Base-by-base conservation (phyloP, 2,888 invertebrate species). In the Philopedon plagiatum region DNA sequence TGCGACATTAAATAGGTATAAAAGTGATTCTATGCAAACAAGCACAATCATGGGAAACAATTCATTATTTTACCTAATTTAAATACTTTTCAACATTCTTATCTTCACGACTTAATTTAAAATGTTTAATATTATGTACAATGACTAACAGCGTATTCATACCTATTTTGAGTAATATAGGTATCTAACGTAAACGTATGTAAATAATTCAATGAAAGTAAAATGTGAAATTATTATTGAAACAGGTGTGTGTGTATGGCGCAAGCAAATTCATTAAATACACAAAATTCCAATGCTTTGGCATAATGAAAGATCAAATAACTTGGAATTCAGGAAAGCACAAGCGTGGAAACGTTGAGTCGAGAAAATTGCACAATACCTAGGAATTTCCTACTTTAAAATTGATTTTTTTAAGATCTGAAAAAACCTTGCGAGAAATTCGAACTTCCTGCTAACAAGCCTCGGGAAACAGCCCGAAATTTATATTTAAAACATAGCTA, bases 351-450 rank as follows among this genome's bases (percentile, higher is more conserved):
- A 29, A 15, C 4, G 9, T 23, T 21, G 29, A 44, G 15, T 23
- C 15, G n/a, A 39, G 23, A 62, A 62, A 62, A 62, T 62, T 62
- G 19, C 62, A 46, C 62, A 62, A 62, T 29, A 49, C 8, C 19
- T 18, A 62, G 19, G n/a, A 62, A 49, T 44, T 49, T 62, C 46
- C 49, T 34, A 19, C n/a, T 18, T 15, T 15, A 39, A 49, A 49
- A 63, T 37, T 51, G 51, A 63, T 63, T 63, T 49, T 51, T 21
- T 7, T 9, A 11, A n/a, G 2, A 9, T 23, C 11, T 19, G 39
- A 23, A 58, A 58, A 39, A 23, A 23, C 58, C 23, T 41, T 58
- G 34, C 34, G 37, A 46, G 54, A n/a, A 37, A 65, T 29, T 21
- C 19, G 26, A 37, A 15, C 5, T 39, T 54, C 23, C 41, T 32